Base-by-base conservation (phyloP, 1,140 invertebrate species). In the Caenorhabditis remanei region DNA sequence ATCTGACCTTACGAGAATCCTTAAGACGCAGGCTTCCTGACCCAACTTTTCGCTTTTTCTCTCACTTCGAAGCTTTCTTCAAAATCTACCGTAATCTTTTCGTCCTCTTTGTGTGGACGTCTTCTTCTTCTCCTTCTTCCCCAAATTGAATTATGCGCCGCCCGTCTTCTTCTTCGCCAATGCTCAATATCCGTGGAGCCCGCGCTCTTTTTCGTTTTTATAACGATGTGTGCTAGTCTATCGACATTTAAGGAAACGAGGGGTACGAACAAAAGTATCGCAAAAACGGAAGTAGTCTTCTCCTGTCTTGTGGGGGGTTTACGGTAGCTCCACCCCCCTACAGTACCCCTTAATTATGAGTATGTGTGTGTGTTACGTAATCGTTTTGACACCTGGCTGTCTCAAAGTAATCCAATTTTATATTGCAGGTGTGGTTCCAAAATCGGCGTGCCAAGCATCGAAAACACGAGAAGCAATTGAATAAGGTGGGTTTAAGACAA, bases 361-460 rank as follows among this genome's bases (percentile, higher is more conserved):
- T 84, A 40, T 63, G 14, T 24, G n/a, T n/a, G n/a, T n/a, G n/a
- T n/a, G 19, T 79, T 61, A 43, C 83, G 83, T 84, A 84, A 61
- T 46, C 41, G 55, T 63, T 67, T 61, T 71, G 50, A 48, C 65
- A 67, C 65, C 84, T 85, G 32, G 50, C 63, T 85, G 61, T 16
- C 46, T 85, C 40, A 48, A 4, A n/a, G 6, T 79, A 79, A 79
- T 79, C 71, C 71, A 79, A 79, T 79, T 84, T 43, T 46, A 11
- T 71, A 8, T 88, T 85, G 63, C 71, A 88, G 87, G 87, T 88
- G 43, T 88, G 87, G 87, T 88, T 88, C 84, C 87, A 88, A 43
- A 88, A 88, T 53, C 63, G 87, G 13, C 63, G 87, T 11, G 87
- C 87, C n/a, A 88, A 88, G 65, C 87, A 88, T 63, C 83, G 87